These are phyloP conservation scores for Ormyrus pomaceus DNA, from an alignment of 2,888 invertebrate genomes.

Conservation along the genomic window DNA sequence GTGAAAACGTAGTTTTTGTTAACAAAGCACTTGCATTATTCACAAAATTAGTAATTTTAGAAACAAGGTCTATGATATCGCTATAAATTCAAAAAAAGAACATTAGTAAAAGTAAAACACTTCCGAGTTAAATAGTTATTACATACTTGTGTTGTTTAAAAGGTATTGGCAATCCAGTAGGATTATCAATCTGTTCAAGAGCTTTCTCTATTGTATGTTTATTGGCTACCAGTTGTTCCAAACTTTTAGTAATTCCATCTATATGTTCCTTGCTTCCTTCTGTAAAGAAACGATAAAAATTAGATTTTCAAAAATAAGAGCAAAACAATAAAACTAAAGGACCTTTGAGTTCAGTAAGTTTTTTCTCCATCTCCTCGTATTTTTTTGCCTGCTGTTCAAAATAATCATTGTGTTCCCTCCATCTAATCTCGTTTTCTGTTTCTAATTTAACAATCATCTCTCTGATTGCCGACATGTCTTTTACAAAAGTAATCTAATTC, in stretches of 20 bases:
- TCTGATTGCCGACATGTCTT: conserved; percentile 21
- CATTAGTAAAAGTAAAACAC: neutral
- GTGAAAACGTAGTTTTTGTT: conserved; percentile 21
- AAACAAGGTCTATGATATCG: conserved; percentile 60
- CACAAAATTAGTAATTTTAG: conserved; percentile 61
- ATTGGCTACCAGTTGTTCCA: conserved; percentile 60
- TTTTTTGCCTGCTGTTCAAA: conserved; percentile 17
- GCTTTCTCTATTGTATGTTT: conserved; percentile 64
- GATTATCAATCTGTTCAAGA: conserved; percentile 59
- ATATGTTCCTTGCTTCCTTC: conserved; percentile 52
- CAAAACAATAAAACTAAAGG: neutral
- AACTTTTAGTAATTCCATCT: conserved; percentile 61
- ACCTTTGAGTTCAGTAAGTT: conserved; percentile 31
- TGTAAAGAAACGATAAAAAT: conserved; percentile 37
- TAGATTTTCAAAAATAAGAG: neutral
- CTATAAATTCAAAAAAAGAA: conserved; percentile 54
- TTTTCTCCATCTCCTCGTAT: conserved; percentile 13
- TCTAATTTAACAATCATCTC: conserved; percentile 28
- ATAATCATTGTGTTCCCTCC: conserved; percentile 3
- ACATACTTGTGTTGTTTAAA: conserved; percentile 63
- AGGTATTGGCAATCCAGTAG: conserved; percentile 65
- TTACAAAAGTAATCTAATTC: too few species aligned
- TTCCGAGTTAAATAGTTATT: neutral
- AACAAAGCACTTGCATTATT: conserved; percentile 55
- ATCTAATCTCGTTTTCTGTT: conserved; percentile 7